Evolutionary conservation across 2,888 invertebrate genomes (phyloP).

Genomic region (Ashinkailepas kermadecensis): DNA sequence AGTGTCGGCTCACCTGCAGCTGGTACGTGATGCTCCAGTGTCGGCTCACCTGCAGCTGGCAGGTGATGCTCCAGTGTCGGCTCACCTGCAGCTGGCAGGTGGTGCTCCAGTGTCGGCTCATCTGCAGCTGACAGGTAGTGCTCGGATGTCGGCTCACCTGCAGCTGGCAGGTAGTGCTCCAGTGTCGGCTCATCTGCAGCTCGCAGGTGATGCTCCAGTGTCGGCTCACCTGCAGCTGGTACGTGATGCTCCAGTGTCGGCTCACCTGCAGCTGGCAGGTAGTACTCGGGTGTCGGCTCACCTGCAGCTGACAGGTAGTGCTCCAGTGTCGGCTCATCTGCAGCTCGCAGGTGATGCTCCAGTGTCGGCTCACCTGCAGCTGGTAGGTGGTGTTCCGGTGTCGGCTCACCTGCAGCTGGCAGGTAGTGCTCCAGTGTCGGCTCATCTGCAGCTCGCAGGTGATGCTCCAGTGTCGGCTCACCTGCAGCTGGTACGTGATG

Average conservation of each 20-base stretch:
- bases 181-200: conserved; percentile 38
- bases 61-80: conserved; percentile 51
- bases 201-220: conserved; percentile 58
- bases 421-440: conserved; percentile 51
- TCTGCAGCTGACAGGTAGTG: conserved; percentile 57
- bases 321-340: conserved; percentile 42
- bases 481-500: conserved; percentile 57
- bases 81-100: conserved; percentile 54
- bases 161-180: conserved; percentile 59
- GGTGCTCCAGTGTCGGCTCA: conserved; percentile 45
- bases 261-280: conserved; percentile 54
- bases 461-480: conserved; percentile 45
- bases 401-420: conserved; percentile 48
- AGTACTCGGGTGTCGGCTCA: conserved; percentile 41
- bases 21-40: conserved; percentile 58
- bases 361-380: conserved; percentile 38
- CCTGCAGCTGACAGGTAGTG: conserved; percentile 57
- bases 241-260: conserved; percentile 51
- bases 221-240: conserved; percentile 48
- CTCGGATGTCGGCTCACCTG: conserved; percentile 42
- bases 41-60: conserved; percentile 48
- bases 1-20: conserved; percentile 38
- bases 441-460: conserved; percentile 54
- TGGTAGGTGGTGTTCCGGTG: conserved; percentile 55
- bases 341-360: conserved; percentile 59